Conservation (phyloP, 2,113 vertebrate species). For the Rhadina sibilatrix region DNA sequence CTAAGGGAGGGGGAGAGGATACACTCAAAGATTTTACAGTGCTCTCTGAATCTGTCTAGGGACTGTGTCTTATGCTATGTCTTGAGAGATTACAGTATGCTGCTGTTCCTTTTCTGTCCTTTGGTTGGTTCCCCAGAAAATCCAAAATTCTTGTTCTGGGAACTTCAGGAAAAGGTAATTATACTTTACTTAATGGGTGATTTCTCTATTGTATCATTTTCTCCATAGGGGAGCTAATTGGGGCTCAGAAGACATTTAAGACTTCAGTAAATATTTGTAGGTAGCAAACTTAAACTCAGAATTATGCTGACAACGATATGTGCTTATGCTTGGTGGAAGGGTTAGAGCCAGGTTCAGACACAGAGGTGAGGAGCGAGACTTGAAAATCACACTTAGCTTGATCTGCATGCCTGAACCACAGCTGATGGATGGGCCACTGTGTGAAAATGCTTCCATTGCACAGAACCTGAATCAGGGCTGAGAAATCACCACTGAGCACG, state of each 20-base stretch:
- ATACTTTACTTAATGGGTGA: neutral
- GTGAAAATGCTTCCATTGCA: neutral
- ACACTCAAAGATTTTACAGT: neutral
- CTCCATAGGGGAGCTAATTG: neutral
- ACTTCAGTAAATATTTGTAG: neutral
- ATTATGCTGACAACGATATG: neutral
- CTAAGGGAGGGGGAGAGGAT: neutral
- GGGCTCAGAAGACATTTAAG: neutral
- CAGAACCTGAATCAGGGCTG: neutral
- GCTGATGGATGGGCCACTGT: neutral
- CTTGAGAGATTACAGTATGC: neutral
- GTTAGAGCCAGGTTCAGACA: neutral
- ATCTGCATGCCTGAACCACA: neutral
- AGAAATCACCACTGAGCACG: accelerated
- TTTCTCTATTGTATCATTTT: neutral
- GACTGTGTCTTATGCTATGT: neutral
- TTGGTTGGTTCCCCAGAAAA: neutral
- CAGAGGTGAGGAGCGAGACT: neutral
- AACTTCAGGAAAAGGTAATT: neutral
- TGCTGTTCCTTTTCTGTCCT: neutral
- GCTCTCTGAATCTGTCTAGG: neutral
- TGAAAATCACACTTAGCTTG: neutral
- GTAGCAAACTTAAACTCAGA: neutral
- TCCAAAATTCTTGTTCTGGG: neutral
- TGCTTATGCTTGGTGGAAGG: neutral